Evolutionary conservation across 2,888 invertebrate genomes (phyloP).

Genomic region (Plebejus argus): DNA sequence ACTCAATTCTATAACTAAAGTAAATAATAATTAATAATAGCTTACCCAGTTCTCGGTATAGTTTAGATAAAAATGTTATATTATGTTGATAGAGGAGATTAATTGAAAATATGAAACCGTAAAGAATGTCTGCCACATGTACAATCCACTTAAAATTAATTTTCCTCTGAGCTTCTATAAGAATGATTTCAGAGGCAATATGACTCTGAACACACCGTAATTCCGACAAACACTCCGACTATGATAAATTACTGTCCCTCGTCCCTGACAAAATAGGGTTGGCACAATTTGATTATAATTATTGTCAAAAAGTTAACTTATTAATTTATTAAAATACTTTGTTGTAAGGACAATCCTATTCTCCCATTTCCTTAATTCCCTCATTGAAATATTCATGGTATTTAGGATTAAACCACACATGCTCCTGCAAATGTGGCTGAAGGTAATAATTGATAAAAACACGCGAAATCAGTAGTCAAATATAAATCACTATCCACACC

Average conservation of each 20-base stretch:
- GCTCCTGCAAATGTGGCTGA: neutral
- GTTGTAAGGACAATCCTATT: too few species aligned
- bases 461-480: neutral
- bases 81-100: neutral
- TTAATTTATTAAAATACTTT: too few species aligned
- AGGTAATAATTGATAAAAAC: neutral
- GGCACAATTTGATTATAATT: neutral
- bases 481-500: neutral
- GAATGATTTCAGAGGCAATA: neutral
- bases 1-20: neutral
- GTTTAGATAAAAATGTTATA: neutral
- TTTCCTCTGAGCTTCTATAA: neutral
- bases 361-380: too few species aligned
- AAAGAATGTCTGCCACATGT: slow-evolving; percentile 20
- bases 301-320: neutral
- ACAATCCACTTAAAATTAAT: neutral
- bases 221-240: slow-evolving; percentile 2
- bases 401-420: neutral
- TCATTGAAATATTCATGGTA: too few species aligned
- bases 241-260: slow-evolving; percentile 18
- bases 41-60: neutral
- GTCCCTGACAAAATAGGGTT: slow-evolving; percentile 23
- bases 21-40: neutral
- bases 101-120: slow-evolving; percentile 30
- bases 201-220: neutral